Evolutionary conservation across 2,113 vertebrate species (phyloP).

Genomic region (Bufo gargarizans): DNA sequence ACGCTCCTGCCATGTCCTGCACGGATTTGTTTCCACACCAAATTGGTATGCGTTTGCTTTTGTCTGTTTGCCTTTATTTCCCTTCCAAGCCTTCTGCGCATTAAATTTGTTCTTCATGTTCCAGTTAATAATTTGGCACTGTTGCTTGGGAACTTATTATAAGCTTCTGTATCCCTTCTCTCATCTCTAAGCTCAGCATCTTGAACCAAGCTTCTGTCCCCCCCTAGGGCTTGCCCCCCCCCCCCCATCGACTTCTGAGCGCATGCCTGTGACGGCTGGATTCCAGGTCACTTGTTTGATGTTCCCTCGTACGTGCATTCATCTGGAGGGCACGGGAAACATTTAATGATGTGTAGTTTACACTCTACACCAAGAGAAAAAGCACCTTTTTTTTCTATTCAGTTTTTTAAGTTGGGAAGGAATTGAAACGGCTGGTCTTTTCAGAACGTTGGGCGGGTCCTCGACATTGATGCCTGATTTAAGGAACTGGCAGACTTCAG

Average conservation of each 20-base stretch:
- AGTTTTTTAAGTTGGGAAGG: constrained; percentile 44
- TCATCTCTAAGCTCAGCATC: constrained; percentile 16
- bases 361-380: constrained; percentile 50
- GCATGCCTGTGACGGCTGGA: constrained; percentile 33
- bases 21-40: not conserved
- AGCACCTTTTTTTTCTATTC: not conserved
- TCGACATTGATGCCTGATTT: not conserved
- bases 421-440: not conserved
- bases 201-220: constrained; percentile 23
- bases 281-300: constrained; percentile 55
- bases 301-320: constrained; percentile 52
- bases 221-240: constrained; percentile 22
- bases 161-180: constrained; percentile 16
- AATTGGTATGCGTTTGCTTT: not conserved
- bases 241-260: not conserved
- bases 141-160: not conserved
- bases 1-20: not conserved
- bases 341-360: constrained; percentile 52
- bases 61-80: not conserved
- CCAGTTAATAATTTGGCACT: constrained; percentile 3
- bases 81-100: not conserved
- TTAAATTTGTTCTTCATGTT: constrained; percentile 7
- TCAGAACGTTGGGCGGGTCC: constrained; percentile 24
- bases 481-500: not conserved
- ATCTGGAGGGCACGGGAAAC: constrained; percentile 57